Base-by-base conservation (phyloP, 2,113 vertebrate species). In the Rhea americana region DNA sequence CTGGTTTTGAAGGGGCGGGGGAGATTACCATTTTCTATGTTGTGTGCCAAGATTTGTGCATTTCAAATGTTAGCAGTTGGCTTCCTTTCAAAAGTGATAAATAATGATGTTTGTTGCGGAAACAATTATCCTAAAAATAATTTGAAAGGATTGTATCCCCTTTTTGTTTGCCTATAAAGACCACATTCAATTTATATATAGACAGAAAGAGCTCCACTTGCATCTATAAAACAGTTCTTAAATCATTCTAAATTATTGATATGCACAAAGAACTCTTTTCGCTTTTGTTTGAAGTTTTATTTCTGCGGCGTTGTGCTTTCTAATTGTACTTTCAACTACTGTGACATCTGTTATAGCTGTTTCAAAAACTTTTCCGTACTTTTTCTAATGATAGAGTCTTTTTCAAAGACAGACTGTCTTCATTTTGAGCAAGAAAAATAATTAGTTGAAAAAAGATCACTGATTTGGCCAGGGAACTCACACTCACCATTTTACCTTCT, bases 101-200 rank as follows among this genome's bases (percentile, higher is more conserved):
- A 96, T 96, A 97, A 95, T 93, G 80, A 97, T 96, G 82, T 96
- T 97, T 96, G 86, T 85, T 90, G 93, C 79, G 65, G 89, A 96
- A 97, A 96, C 93, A 95, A 71, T 95, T 97, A 97, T 96, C 88
- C 93, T 92, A 93, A 96, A 97, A 97, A 92, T 94, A 93, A 93
- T 96, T 96, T 95, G 62, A 90, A 97, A 97, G 87, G 59, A 78
- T 66, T 93, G 81, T 91, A 80, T 97, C 78, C 25, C 81, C 93
- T 96, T 96, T 96, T 93, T 94, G 86, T 96, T 97, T 96, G 94
- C 58, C 91, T 97, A 75, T 95, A 95, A 97, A 95, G 92, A 86
- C 82, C 82, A 91, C 75, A 82, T 97, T 97, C 70, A 80, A 94
- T 91, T 94, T 96, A 82, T 92, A 95, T 90, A 88, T 83, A 75